A percentile compares a stretch with the other conserved stretches of the same genome.
Evolutionary conservation across 1,140 invertebrate species (phyloP).

Genomic region (Drosophila cardini): DNA sequence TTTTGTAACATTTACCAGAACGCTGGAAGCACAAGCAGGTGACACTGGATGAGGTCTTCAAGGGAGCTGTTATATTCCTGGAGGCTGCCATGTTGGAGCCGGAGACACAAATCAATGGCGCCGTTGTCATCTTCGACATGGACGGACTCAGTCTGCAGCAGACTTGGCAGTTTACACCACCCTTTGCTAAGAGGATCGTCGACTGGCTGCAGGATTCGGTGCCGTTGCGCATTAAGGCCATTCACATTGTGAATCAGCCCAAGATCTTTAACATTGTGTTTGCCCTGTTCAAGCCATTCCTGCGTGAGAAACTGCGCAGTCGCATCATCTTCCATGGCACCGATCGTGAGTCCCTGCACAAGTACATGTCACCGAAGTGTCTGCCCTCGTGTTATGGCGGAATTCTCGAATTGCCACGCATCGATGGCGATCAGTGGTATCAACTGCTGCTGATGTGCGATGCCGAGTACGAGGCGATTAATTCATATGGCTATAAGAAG

Average conservation of each 20-base stretch:
- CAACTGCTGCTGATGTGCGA: conserved; percentile 89
- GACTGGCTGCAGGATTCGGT: conserved; percentile 92
- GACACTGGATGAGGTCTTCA: conserved; percentile 91
- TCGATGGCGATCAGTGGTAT: conserved; percentile 90
- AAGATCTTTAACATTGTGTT: conserved; percentile 95
- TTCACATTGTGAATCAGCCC: conserved; percentile 95
- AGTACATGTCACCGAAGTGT: conserved; percentile 91
- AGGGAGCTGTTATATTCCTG: conserved; percentile 91
- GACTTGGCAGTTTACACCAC: conserved; percentile 92
- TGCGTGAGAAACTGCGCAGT: conserved; percentile 90
- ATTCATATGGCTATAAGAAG: conserved; percentile 91
- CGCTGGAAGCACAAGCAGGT: conserved; percentile 94
- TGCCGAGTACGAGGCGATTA: conserved; percentile 90
- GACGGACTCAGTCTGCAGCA: conserved; percentile 92
- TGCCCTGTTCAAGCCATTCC: conserved; percentile 93
- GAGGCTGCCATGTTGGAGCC: conserved; percentile 93
- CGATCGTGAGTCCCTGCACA: conserved; percentile 91
- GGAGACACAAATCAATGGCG: conserved; percentile 90
- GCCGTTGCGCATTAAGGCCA: conserved; percentile 92
- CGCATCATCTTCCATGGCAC: conserved; percentile 94
- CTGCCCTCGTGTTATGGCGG: conserved; percentile 93
- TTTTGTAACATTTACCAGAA: conserved; percentile 85
- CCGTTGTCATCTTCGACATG: conserved; percentile 93
- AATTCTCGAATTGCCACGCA: conserved; percentile 87
- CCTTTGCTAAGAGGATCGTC: conserved; percentile 92